Evolutionary conservation across 2,113 vertebrate genomes (phyloP).

Genomic region (Lichenostomus cassidix): DNA sequence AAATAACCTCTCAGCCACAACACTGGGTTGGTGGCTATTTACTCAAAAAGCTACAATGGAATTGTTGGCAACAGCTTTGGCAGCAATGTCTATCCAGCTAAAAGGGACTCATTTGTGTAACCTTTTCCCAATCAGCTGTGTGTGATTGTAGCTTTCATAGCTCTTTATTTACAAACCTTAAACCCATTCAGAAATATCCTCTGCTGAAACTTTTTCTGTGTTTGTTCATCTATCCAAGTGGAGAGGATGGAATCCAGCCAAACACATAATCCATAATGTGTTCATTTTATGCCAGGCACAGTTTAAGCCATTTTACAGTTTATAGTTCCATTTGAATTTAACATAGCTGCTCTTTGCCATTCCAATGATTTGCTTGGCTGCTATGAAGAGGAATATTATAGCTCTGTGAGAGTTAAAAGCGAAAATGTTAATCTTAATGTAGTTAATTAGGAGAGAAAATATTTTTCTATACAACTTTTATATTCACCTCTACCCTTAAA

Average conservation of each 20-base stretch:
- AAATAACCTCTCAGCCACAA: neutral
- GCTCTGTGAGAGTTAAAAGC: neutral
- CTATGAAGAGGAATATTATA: neutral
- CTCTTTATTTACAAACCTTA: neutral
- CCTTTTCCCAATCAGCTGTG: neutral
- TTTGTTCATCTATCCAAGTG: constrained; percentile 6
- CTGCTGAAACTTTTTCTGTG: neutral
- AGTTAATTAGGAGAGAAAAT: neutral
- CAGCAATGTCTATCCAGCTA: neutral
- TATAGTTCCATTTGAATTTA: neutral
- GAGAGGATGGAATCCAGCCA: neutral
- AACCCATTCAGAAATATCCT: neutral
- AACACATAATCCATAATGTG: neutral
- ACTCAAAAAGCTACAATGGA: neutral
- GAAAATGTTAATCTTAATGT: neutral
- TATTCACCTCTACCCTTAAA: neutral
- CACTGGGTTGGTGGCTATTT: neutral
- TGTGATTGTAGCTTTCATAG: neutral
- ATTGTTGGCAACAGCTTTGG: neutral
- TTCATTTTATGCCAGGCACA: neutral
- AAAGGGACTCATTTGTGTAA: neutral
- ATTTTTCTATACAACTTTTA: neutral
- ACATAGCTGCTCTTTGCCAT: neutral
- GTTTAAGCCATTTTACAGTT: constrained; percentile 29
- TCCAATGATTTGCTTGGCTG: neutral